Base-by-base conservation (phyloP, 2,113 vertebrate species). In the Microtus montanus region DNA sequence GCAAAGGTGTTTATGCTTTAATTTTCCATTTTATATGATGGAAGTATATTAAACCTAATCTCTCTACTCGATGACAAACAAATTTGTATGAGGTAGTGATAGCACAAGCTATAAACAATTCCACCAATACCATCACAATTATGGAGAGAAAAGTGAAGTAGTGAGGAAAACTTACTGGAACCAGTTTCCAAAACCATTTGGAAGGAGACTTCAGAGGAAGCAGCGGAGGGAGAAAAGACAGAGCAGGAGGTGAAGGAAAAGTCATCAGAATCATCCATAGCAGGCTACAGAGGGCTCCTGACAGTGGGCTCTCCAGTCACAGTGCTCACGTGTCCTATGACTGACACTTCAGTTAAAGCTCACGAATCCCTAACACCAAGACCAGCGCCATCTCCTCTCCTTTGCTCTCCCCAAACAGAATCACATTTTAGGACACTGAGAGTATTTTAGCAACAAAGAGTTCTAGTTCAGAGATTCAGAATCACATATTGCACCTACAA, bases 141-240 rank as follows among this genome's bases (percentile, higher is more conserved):
- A 58, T 85, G 63, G 24, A 79, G 90, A 98, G 80, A 91, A 89
- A 97, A 98, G 74, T 93, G 92, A 97, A 98, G 95, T 91, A 96
- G 97, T 97, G 97, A 96, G 89, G 98, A 97, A 97, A 98, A 99
- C 99, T 99, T 99, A 99, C 99, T 99, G 99, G 99, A 98, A 99
- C 99, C 99, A 99, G 99, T 99, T 99, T 99, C 99, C 99, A 99
- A 98, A 99, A 99, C 99, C 99, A 99, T 99, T 99, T 99, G 99
- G 99, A 99, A 98, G 99, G 99, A 99, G 99, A 99, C 99, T 99
- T 99, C 98, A 98, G 98, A 98, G 98, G 98, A 98, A 98, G 98
- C 98, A 98, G 98, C 95, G 95, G 96, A 97, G 96, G 96, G 97
- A 97, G 97, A 97, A 15, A 87, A 98, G 98, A 97, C 96, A 98